Percentiles rank a stretch among this genome's conserved stretches.
phyloP scores from a whole-genome alignment of 1,140 invertebrate species.

The Ridgeia piscesae region DNA sequence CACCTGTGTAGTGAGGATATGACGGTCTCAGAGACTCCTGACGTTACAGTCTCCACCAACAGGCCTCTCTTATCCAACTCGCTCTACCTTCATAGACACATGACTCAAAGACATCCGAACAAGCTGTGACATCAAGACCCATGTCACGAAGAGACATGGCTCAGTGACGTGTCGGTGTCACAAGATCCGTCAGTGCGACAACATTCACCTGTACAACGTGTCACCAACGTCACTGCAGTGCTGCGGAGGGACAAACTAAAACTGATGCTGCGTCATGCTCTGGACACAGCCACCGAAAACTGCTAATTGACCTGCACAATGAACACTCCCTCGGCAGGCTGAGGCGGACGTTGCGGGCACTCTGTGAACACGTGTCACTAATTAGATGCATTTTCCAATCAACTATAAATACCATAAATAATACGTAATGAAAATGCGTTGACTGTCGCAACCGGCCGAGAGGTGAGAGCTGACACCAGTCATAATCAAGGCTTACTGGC shows the following conservation, averaged over 20 bases:
- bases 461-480: not conserved
- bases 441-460: not conserved
- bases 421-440: not conserved
- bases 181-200: not conserved
- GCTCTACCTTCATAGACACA: not conserved
- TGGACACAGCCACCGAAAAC: not conserved
- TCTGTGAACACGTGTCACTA: not conserved
- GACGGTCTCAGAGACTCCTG: too few species aligned
- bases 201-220: not conserved
- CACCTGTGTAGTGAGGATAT: too few species aligned
- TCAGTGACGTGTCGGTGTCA: not conserved
- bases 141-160: not conserved
- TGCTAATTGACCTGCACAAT: not conserved
- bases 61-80: not conserved
- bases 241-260: not conserved
- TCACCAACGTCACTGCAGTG: not conserved
- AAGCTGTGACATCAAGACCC: not conserved
- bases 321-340: not conserved
- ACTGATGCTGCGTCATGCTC: not conserved
- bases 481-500: not conserved
- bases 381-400: not conserved
- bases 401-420: not conserved
- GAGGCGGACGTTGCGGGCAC: not conserved
- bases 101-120: not conserved
- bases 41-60: not conserved